Conservation (phyloP, 1,140 invertebrate species). For the Bombus superbus region DNA sequence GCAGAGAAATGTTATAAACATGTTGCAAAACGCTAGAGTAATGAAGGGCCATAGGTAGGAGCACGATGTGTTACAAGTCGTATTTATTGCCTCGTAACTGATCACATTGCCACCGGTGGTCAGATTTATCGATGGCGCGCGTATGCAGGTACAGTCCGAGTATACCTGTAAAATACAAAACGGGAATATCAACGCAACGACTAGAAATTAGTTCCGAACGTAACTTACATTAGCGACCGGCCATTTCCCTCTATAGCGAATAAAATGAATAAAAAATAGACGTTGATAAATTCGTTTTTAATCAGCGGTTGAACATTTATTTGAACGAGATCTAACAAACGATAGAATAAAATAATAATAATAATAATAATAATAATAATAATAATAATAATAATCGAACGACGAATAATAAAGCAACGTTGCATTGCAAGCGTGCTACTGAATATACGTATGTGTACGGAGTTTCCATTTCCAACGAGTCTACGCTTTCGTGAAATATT, state of each 20-base stretch:
- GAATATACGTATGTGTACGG: no score
- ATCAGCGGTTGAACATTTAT: no score
- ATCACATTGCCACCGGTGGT: slow-evolving; percentile 67
- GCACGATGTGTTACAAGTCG: slow-evolving; percentile 86
- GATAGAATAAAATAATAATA: not conserved
- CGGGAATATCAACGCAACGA: not conserved
- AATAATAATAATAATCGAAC: not conserved
- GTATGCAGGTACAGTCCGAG: slow-evolving; percentile 84
- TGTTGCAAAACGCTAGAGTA: slow-evolving; percentile 86
- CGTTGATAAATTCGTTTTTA: no score
- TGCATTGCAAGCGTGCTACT: no score
- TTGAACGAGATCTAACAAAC: no score
- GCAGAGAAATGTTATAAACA: slow-evolving; percentile 90
- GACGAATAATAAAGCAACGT: not conserved
- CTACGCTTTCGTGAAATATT: not conserved
- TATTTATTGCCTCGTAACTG: slow-evolving; percentile 85
- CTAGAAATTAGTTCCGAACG: not conserved
- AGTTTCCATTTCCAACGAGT: not conserved
- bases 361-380: not conserved
- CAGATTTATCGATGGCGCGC: slow-evolving; percentile 55
- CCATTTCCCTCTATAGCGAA: no score
- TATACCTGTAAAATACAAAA: slow-evolving; percentile 78
- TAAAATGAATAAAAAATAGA: no score
- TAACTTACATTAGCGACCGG: no score
- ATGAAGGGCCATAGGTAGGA: slow-evolving; percentile 87